Base-by-base conservation (phyloP, 2,113 vertebrate species). In the Saguinus midas region DNA sequence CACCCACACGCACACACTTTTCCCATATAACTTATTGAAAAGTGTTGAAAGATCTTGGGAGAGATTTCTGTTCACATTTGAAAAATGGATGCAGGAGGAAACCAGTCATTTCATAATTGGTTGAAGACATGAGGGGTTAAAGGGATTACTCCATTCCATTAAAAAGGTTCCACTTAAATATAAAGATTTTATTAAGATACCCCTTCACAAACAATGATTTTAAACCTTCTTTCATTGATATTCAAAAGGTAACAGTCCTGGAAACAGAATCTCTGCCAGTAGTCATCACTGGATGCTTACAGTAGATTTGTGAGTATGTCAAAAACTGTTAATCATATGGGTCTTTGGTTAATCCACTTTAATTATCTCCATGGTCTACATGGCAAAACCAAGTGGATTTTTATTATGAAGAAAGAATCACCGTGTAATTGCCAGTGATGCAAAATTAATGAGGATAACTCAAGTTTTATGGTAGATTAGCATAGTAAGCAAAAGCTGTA, bases 301-400 rank as follows among this genome's bases (percentile, higher is more conserved):
- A 88, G 88, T 45, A 91, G 72, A 94, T 87, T 68, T 64, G 35
- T 0, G 0, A 52, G 48, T 87, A 94, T 89, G 79, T 94, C 72
- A 96, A 95, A 97, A 97, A 89, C 80, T 58, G 29, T 97, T 91
- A 88, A 96, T 97, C 78, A 84, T 89, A 32, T 75, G 61, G 90
- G 78, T 20, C 79, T 96, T 89, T 96, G 87, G 95, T 96, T 96
- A 96, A 97, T 90, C 85, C 75, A 86, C 48, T 96, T 96, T 96
- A 96, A 96, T 97, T 98, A 97, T 97, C 85, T 95, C 80, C 81
- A 92, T 64, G 86, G 66, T 90, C 92, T 88, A 92, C 73, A 92
- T 79, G 81, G 92, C 40, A 96, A 97, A 89, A 35, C 82, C 84
- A 91, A 94, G 90, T 96, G 29, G 87, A 58, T 96, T 97, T 96